phyloP scores from a whole-genome alignment of 2,888 invertebrate genomes.

The Phalera bucephala region DNA sequence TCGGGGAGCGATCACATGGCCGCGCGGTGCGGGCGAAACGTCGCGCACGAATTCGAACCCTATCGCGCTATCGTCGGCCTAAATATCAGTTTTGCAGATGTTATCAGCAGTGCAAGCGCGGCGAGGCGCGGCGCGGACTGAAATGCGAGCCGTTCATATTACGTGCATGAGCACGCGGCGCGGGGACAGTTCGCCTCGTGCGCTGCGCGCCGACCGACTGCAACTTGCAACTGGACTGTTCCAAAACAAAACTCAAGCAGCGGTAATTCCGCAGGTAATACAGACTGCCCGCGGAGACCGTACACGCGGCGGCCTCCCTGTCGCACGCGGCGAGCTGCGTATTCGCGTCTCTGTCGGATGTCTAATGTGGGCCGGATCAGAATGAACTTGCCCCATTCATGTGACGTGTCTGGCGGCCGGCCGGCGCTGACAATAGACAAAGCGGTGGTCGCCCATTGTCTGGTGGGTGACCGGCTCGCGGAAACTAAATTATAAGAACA shows the following conservation, averaged over 20 bases:
- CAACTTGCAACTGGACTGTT: conserved; percentile 49
- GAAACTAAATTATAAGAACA: conserved; percentile 54
- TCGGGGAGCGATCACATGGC: conserved; percentile 70
- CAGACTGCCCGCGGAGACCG: conserved; percentile 52
- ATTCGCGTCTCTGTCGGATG: conserved; percentile 42
- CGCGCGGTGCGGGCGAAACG: conserved; percentile 47
- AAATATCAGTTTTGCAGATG: conserved; percentile 75
- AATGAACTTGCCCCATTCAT: conserved; percentile 76
- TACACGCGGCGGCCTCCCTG: conserved; percentile 33
- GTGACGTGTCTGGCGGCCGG: conserved; percentile 50
- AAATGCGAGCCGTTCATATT: conserved; percentile 66
- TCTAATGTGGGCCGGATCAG: conserved; percentile 54
- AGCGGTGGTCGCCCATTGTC: conserved; percentile 64
- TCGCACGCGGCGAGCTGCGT: conserved; percentile 37
- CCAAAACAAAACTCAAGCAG: conserved; percentile 72
- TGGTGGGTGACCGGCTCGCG: conserved; percentile 55
- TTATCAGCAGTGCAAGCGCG: conserved; percentile 60
- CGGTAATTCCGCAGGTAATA: conserved; percentile 53
- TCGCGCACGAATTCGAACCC: conserved; percentile 61
- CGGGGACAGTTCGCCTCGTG: conserved; percentile 51
- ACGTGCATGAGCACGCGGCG: conserved; percentile 32
- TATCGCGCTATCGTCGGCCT: conserved; percentile 68
- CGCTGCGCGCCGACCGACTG: conserved; percentile 57
- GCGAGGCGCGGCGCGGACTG: conserved; percentile 63
- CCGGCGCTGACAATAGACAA: conserved; percentile 67